Evolutionary conservation across 2,797 vertebrate species (phyloP), one percentile per base, ranked within the genome.

Genomic region (Miopithecus talapoin): DNA sequence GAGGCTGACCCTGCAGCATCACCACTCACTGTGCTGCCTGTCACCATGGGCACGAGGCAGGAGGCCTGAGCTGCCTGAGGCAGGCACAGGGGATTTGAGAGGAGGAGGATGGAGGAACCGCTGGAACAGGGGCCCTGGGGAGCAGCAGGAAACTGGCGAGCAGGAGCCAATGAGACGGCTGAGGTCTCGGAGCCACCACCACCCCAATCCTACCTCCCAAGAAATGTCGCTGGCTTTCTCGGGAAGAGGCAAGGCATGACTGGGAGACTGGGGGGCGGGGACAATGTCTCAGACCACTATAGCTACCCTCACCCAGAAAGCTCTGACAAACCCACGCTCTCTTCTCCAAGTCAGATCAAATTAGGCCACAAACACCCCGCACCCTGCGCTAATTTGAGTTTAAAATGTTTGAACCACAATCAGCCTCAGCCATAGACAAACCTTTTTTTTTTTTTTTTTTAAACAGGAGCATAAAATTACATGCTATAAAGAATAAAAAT

Each of bases 391-490:
- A 97, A 98, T 76, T 87, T 97, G 98, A 91, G 96, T 98, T 84
- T 84, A 98, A 98, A 97, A 97, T 98, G 83, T 93, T 98, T 97
- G 97, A 98, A 97, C 88, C 76, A 87, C 76, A n/a, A 33, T 92
- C 91, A 88, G 89, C 94, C 91, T 97, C 7, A 95, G 84, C 96
- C 97, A 97, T 91, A 22, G 96, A 97, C 97, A 97, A 97, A 97
- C 97, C 95, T 91, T 95, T 87, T 86, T 92, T 85, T 48, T 48
- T 48, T 46, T 46, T 50, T 97, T 91, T 95, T 96, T 57, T 98
- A 81, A 95, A 81, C 12, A 96, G 53, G 95, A 98, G 98, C 97
- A 98, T 95, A 97, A 98, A 98, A 98, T 96, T 97, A 98, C 96
- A 97, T 74, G 94, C 97, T 98, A 96, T 50, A 97, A 97, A 96